phyloP scores from a whole-genome alignment of 2,797 vertebrate species.

The Chaetodon trifasciatus region DNA sequence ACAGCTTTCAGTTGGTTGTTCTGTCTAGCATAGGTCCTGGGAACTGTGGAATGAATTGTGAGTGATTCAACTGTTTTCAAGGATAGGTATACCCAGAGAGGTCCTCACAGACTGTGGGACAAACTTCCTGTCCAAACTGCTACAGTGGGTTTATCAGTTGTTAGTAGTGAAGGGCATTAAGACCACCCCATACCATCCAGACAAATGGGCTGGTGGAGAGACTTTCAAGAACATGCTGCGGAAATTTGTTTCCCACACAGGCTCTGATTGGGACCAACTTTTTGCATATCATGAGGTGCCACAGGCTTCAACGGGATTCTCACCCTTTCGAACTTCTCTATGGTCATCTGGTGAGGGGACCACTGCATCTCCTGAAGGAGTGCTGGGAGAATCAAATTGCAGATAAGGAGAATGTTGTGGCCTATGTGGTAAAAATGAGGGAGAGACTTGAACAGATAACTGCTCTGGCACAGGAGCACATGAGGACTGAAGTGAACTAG shows the following conservation, averaged over 20 bases:
- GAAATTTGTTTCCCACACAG: conserved; percentile 8
- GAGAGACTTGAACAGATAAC: conserved; percentile 1
- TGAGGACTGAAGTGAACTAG: no score
- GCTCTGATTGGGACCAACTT: background rate
- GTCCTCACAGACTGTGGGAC: background rate
- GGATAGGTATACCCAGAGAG: background rate
- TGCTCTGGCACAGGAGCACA: background rate
- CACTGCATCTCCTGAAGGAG: background rate
- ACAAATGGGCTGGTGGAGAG: no score
- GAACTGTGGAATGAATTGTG: background rate
- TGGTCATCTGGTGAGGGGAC: background rate
- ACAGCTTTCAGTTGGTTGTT: background rate
- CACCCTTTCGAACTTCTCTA: background rate
- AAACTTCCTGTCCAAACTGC: background rate
- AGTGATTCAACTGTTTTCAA: no score
- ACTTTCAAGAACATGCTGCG: background rate
- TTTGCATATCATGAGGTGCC: background rate
- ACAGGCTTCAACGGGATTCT: background rate
- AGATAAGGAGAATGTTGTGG: background rate
- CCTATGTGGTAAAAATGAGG: conserved; percentile 17
- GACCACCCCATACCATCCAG: background rate
- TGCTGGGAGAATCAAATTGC: background rate
- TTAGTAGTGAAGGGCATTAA: background rate
- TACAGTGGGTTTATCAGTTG: background rate
- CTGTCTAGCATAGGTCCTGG: background rate